These are phyloP conservation scores for Tribolium madens DNA, from an alignment of 1,140 invertebrate genomes.

Conservation along the genomic window DNA sequence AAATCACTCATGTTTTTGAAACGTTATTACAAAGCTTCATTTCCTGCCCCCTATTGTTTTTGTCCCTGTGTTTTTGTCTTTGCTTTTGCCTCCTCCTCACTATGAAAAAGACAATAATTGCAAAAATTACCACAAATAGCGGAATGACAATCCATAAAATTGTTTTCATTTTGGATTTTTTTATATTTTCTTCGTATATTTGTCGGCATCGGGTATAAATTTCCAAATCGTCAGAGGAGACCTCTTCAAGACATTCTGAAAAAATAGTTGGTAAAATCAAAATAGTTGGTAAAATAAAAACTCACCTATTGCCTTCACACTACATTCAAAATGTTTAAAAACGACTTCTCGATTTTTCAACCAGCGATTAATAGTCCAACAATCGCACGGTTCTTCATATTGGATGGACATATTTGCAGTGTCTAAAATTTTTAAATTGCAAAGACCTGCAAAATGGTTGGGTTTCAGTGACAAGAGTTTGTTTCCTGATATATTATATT, in stretches of 20 bases:
- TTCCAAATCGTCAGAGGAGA: constrained; percentile 1
- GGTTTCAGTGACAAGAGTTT: constrained; percentile 35
- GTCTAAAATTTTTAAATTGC: constrained; percentile 53
- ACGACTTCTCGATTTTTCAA: constrained; percentile 49
- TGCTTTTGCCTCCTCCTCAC: neutral
- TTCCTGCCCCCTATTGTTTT: neutral
- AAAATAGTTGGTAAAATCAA: neutral
- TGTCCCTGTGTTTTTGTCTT: constrained; percentile 1
- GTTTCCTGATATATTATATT: constrained; percentile 55
- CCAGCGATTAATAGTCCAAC: constrained; percentile 57
- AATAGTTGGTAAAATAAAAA: neutral
- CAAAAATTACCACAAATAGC: constrained; percentile 4
- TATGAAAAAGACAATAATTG: neutral
- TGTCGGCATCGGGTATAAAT: neutral
- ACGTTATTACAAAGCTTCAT: too few relatives aligned
- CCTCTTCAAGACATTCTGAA: constrained; percentile 18
- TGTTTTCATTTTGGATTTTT: constrained; percentile 3
- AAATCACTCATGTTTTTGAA: too few relatives aligned
- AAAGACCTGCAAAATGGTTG: constrained; percentile 57
- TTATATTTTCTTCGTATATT: neutral
- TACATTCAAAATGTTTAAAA: constrained; percentile 54
- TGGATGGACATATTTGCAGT: constrained; percentile 53
- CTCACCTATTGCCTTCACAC: constrained; percentile 47
- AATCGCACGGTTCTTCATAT: constrained; percentile 53
- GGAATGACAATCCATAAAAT: constrained; percentile 11